Base-by-base conservation (phyloP, 53 echinoderm and acorn worm genomes). In the Paelopatides confundens region DNA sequence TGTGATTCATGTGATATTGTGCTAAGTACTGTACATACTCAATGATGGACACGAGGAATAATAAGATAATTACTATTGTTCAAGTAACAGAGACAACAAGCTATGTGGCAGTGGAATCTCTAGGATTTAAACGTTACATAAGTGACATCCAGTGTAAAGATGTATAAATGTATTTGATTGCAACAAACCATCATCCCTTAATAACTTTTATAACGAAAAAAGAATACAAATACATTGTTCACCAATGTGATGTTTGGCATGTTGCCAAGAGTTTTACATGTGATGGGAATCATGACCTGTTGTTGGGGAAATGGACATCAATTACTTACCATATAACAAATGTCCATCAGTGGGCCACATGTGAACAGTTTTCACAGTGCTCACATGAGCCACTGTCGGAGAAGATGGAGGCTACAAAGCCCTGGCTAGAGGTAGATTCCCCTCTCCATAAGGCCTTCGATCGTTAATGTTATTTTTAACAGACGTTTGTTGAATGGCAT, bases 281-380 rank as follows among this genome's bases (percentile, higher is more conserved):
- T 67, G 67, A 82, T 0, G 69, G 62, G 3, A 46, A 91, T 68
- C 23, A 9, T 17, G 87, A 87, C 1, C 53, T 81, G 0, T 36
- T 87, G 0, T 36, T 87, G 1, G 91, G 87, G 32, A 91, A 67
- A 63, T 91, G 87, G 91, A 77, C 87, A 24, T 91, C 91, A 0
- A 28, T 91, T 24, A 68, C 86, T 5, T 77, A 77, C 34, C 90
- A 90, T 35, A 66, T 86, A 21, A 74, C 77, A 35, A 90, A 90
- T 40, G 51, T 89, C 1, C 89, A 89, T 54, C 14, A 66, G 1
- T 83, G 82, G 89, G 82, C 51, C 43, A 52, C 69, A 4, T 69
- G 70, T 2, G 89, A 89, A 5, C 31, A 69, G 2, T 89, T 52
- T 17, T 31, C 27, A 17, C n/a, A 69, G 39, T 89, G 89, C 68